Percentiles rank a stretch among this genome's conserved stretches.
Conservation (phyloP, 2,888 invertebrate species). For the Galerucella nymphaeae region DNA sequence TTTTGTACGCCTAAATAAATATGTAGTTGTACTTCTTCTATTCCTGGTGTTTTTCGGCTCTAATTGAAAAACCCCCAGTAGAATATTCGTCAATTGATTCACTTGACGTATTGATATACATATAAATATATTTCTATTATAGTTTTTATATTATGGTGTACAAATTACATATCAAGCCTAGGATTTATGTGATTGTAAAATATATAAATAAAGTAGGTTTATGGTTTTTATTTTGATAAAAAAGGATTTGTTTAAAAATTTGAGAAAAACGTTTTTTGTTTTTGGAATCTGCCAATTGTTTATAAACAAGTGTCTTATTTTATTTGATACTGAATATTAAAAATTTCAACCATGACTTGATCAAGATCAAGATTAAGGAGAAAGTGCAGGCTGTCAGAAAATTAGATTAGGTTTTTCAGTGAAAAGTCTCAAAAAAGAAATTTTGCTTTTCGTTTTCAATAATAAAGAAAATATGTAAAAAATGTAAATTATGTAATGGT, state of each 20-base stretch:
- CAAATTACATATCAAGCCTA: conserved; percentile 47
- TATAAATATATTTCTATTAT: conserved; percentile 7
- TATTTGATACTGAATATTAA: no score
- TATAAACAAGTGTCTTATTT: no score
- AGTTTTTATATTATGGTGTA: conserved; percentile 39
- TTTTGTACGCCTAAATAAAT: conserved; percentile 12
- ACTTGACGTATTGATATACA: conserved; percentile 4
- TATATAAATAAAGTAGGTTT: conserved; percentile 23
- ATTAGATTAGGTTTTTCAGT: no score
- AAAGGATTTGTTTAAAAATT: conserved; percentile 11
- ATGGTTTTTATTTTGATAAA: background rate
- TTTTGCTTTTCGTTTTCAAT: background rate
- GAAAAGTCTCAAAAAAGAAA: background rate
- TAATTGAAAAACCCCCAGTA: conserved; percentile 12
- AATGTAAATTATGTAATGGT: conserved; percentile 37
- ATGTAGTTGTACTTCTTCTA: conserved; percentile 18
- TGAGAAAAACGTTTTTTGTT: background rate
- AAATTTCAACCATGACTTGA: no score
- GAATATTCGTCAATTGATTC: conserved; percentile 14
- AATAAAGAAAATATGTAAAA: conserved; percentile 29
- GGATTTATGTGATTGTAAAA: conserved; percentile 43
- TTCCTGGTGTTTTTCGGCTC: conserved; percentile 11
- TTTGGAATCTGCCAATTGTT: background rate
- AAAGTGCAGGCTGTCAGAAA: no score
- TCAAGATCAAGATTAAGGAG: no score